These are phyloP conservation scores for Engystomops pustulosus DNA, from an alignment of 2,113 vertebrate species.

Conservation along the genomic window DNA sequence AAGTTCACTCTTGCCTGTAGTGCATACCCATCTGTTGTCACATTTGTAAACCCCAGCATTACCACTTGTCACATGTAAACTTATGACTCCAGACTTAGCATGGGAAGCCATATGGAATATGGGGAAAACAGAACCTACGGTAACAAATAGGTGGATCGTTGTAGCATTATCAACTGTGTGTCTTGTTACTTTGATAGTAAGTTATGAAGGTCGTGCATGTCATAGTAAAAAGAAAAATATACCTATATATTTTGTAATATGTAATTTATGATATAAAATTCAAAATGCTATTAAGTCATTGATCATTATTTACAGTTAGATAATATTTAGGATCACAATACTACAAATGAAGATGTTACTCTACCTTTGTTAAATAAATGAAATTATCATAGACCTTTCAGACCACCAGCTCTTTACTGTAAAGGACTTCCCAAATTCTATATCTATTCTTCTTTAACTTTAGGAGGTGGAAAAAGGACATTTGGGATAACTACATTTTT, in stretches of 20 bases:
- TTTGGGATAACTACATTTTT: neutral
- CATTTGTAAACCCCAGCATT: conserved; percentile 66
- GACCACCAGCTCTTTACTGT: no score
- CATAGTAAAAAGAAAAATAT: no score
- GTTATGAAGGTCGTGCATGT: no score
- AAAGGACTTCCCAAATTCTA: no score
- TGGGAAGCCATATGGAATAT: conserved; percentile 65
- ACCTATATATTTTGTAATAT: no score
- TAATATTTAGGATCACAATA: no score
- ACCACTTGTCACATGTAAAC: conserved; percentile 63
- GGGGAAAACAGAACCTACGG: conserved; percentile 43
- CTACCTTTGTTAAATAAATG: no score
- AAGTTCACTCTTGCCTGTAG: conserved; percentile 68
- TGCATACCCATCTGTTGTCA: conserved; percentile 71
- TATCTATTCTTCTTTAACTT: no score
- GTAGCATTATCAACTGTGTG: neutral
- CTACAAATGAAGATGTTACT: no score
- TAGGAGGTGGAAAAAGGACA: no score
- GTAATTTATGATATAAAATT: conserved; percentile 11
- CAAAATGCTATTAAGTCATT: conserved; percentile 20
- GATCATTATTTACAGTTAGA: neutral
- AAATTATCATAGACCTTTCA: no score
- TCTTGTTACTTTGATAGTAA: neutral
- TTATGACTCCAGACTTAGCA: conserved; percentile 65
- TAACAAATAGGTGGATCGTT: conserved; percentile 44